Evolutionary conservation across 30 jellyfish, hydroid and myxozoan genomes (phyloP).

Genomic region (Morbakka virulenta): DNA sequence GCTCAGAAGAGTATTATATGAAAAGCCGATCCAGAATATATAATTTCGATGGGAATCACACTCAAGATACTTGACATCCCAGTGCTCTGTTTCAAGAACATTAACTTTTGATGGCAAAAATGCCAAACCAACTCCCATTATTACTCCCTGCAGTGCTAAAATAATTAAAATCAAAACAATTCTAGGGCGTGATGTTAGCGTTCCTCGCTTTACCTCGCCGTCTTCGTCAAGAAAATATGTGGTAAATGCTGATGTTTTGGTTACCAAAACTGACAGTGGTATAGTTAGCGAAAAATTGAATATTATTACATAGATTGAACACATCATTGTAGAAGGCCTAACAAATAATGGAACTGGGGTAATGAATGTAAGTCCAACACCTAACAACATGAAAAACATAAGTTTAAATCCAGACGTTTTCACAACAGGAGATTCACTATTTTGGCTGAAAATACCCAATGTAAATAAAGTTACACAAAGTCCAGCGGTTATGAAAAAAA

Average conservation of each 20-base stretch:
- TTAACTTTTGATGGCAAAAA: constrained; percentile 19
- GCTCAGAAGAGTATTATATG: constrained; percentile 65
- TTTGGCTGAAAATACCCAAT: constrained; percentile 86
- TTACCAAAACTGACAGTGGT: constrained; percentile 67
- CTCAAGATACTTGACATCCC: constrained; percentile 77
- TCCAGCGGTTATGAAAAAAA: constrained; percentile 81
- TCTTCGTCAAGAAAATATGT: constrained; percentile 59
- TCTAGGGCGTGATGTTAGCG: constrained; percentile 69
- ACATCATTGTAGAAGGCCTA: constrained; percentile 56
- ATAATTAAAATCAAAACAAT: constrained; percentile 28
- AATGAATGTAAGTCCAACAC: constrained; percentile 55
- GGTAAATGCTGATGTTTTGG: constrained; percentile 60
- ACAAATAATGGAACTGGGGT: constrained; percentile 80
- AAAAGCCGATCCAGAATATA: constrained; percentile 77
- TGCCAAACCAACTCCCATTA: constrained; percentile 48
- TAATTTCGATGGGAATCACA: constrained; percentile 70
- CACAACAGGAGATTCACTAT: constrained; percentile 76
- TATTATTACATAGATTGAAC: constrained; percentile 61
- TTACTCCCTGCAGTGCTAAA: constrained; percentile 44
- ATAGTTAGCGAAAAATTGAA: constrained; percentile 79
- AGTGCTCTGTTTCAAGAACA: constrained; percentile 52
- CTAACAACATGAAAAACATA: constrained; percentile 66
- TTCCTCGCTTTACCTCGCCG: constrained; percentile 45
- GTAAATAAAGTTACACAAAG: constrained; percentile 68
- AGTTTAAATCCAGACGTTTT: constrained; percentile 56